phyloP scores from a whole-genome alignment of 1,140 invertebrate genomes.

The Saxidomus purpurata region DNA sequence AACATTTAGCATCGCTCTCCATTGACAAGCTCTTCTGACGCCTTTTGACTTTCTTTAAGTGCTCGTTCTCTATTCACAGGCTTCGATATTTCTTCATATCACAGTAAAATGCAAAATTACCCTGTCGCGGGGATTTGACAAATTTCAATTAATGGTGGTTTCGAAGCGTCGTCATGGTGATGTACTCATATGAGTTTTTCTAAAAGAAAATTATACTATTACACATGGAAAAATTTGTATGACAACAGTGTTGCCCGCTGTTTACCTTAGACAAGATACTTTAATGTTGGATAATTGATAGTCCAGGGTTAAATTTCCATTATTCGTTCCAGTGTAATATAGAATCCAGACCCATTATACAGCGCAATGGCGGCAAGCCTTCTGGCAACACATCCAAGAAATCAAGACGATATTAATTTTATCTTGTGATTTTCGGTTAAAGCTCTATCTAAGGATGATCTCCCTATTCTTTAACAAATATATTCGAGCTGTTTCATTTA shows the following conservation, averaged over 20 bases:
- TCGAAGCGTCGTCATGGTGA: slow-evolving; percentile 29
- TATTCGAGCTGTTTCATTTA: slow-evolving; percentile 46
- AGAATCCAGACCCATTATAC: not conserved
- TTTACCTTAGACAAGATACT: slow-evolving; percentile 52
- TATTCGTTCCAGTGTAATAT: not conserved
- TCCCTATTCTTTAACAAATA: slow-evolving; percentile 23
- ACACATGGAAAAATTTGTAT: slow-evolving; percentile 26
- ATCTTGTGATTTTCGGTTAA: slow-evolving; percentile 25
- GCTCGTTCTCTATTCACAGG: not conserved
- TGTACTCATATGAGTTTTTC: slow-evolving; percentile 8
- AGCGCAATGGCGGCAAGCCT: slow-evolving; percentile 8
- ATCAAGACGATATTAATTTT: slow-evolving; percentile 34
- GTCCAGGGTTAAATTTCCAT: not conserved
- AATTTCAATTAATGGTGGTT: slow-evolving; percentile 38
- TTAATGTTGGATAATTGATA: slow-evolving; percentile 60
- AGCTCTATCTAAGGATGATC: not conserved
- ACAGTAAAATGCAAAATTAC: slow-evolving; percentile 25
- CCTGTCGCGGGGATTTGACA: not conserved
- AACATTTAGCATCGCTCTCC: slow-evolving; percentile 29
- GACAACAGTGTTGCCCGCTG: slow-evolving; percentile 24
- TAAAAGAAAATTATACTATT: slow-evolving; percentile 63
- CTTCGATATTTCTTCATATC: slow-evolving; percentile 18
- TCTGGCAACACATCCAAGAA: not conserved
- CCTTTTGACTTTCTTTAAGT: slow-evolving; percentile 65
- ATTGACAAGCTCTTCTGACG: slow-evolving; percentile 41